Conservation (phyloP, 2,888 invertebrate species). For the Orthosia gracilis region DNA sequence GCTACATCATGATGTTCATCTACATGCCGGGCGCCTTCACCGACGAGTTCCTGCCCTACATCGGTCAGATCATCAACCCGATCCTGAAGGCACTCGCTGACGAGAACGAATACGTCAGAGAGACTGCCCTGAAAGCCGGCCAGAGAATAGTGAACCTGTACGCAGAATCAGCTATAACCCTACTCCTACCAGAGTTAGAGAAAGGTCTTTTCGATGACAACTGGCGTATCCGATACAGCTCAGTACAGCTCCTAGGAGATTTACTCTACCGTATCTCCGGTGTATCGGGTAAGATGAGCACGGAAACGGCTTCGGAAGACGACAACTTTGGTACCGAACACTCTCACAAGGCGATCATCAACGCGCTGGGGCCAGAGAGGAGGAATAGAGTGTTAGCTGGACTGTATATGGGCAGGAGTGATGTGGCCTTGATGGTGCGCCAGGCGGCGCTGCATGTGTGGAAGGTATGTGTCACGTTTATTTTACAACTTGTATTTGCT, state of each 20-base stretch:
- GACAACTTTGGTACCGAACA: slow-evolving; percentile 99
- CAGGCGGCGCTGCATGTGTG: slow-evolving; percentile 99
- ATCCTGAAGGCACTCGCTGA: slow-evolving; percentile 99
- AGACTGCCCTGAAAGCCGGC: slow-evolving; percentile 99
- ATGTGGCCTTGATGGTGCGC: slow-evolving; percentile 98
- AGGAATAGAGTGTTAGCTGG: slow-evolving; percentile 98
- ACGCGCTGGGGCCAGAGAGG: slow-evolving; percentile 96
- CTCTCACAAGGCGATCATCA: slow-evolving; percentile 97
- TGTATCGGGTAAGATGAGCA: slow-evolving; percentile 99
- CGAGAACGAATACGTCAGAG: slow-evolving; percentile 99
- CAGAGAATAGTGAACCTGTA: slow-evolving; percentile 99
- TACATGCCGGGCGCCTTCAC: slow-evolving; percentile 99
- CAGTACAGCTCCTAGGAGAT: slow-evolving; percentile 98
- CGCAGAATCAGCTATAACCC: slow-evolving; percentile 98
- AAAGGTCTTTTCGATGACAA: slow-evolving; percentile 99
- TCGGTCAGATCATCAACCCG: slow-evolving; percentile 99
- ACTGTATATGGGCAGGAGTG: slow-evolving; percentile 99
- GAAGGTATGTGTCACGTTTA: slow-evolving; percentile 91
- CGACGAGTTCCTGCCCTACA: slow-evolving; percentile 98
- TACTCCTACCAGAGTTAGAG: slow-evolving; percentile 98
- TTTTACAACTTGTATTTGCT: too few relatives aligned
- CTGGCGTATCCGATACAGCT: slow-evolving; percentile 99
- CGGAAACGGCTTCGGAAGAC: slow-evolving; percentile 99
- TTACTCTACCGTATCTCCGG: slow-evolving; percentile 98
- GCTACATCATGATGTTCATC: slow-evolving; percentile 99